Percentiles rank a stretch among this genome's conserved stretches.
phyloP scores from a whole-genome alignment of 2,113 vertebrate species.

The Mesoclemmys tuberculata region DNA sequence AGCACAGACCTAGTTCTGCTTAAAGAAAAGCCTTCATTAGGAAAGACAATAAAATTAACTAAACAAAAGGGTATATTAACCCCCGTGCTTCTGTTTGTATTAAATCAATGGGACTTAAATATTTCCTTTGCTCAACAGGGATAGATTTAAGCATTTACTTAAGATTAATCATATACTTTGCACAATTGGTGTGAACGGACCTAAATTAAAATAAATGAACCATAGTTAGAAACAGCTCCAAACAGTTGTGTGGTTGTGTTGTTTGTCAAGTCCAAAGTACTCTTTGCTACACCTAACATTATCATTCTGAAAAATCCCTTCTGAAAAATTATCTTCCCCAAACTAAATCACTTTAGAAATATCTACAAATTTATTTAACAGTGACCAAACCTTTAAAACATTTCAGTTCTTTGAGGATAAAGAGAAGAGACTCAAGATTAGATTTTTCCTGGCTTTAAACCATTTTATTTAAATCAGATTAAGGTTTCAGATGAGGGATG shows the following conservation, averaged over 20 bases:
- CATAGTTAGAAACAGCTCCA: not conserved
- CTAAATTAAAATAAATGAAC: not conserved
- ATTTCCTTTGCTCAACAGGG: not conserved
- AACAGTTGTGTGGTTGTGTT: not conserved
- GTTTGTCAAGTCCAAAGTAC: not conserved
- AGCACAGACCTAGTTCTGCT: not conserved
- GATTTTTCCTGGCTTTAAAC: not conserved
- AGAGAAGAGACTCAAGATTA: not conserved
- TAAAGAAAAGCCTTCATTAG: not conserved
- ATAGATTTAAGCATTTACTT: not conserved
- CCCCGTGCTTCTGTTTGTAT: not conserved
- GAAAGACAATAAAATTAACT: not conserved
- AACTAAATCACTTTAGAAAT: not conserved
- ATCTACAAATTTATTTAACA: not conserved
- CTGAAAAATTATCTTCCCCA: not conserved
- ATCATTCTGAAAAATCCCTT: not conserved
- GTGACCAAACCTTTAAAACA: not conserved
- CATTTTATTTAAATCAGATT: accelerated
- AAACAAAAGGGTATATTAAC: not conserved
- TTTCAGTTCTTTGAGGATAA: not conserved
- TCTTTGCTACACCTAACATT: accelerated
- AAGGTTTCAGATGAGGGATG: not conserved
- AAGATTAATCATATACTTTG: not conserved
- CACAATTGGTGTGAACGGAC: not conserved
- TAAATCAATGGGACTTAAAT: not conserved